phyloP scores from a whole-genome alignment of 2,113 vertebrate genomes.

The Felis chaus region DNA sequence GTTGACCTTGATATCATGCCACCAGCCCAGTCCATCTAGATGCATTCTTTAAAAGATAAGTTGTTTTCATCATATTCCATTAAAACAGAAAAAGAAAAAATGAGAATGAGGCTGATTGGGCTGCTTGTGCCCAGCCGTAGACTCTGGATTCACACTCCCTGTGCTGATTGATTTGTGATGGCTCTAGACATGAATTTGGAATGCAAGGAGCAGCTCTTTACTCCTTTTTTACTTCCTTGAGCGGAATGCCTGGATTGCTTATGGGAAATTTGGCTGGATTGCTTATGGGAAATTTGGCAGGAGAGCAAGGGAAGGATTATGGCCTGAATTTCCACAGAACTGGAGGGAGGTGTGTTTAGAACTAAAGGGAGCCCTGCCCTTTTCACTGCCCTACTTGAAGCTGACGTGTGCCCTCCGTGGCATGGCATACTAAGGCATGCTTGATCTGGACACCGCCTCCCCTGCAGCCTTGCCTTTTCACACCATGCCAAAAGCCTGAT shows the following conservation, averaged over 20 bases:
- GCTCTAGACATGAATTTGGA: conserved; percentile 39
- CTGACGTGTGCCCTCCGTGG: background rate
- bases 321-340: conserved; percentile 51
- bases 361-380: conserved; percentile 42
- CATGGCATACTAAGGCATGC: background rate
- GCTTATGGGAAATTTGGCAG: conserved; percentile 59
- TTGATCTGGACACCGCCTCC: background rate
- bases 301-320: background rate
- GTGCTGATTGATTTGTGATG: conserved; percentile 34
- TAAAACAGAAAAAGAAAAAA: conserved; percentile 43
- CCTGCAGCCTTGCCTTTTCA: background rate
- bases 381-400: conserved; percentile 36
- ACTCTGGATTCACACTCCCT: background rate
- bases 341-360: conserved; percentile 24
- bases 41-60: background rate
- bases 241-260: background rate
- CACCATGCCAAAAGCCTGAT: background rate
- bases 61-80: background rate
- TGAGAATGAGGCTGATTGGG: background rate
- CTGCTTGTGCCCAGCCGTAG: background rate
- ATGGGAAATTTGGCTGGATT: background rate
- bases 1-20: background rate
- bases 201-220: conserved; percentile 14
- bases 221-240: conserved; percentile 39
- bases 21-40: background rate